Base-by-base conservation (phyloP, 2,888 invertebrate species). In the Mythimna pallens region DNA sequence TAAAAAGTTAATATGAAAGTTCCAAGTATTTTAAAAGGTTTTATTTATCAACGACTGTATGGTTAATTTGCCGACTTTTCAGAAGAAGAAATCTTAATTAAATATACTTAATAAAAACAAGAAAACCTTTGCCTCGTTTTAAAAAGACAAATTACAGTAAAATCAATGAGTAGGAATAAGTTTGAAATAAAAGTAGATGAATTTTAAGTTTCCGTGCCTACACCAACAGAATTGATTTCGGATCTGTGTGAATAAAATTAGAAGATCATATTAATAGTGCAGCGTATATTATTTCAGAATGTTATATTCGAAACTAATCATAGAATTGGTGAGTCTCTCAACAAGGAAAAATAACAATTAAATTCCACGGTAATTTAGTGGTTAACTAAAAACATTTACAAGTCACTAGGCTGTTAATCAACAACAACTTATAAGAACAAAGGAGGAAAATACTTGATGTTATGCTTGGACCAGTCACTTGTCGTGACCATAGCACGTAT, bases 261-360 rank as follows among this genome's bases (percentile, higher is more conserved):
- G n/a, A 36, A 58, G 10, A 58, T 5, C 17, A 20, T 20, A 12
- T 12, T 25, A 22, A 22, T 22, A 14, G 22, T 25, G 22, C 12
- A 55, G 47, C 12, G 3, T n/a, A 20, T 52, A 52, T 34, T 34
- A 34, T 20, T 50, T 20, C 52, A n/a, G 7, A 25, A 17, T 57
- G 17, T 20, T 57, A 3, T 34, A 43, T 17, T 34, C 3, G 10
- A 12, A 36, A 50, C 6, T 17, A 71, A 54, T 17, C 14, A 47
- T 47, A 17, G 17, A 47, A 47, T 3, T 30, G 5, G 22, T 63
- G 57, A 71, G 5, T 58, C 50, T 70, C 2, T 50, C 34, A 25
- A 80, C 22, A 62, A 65, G 69, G 64, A 69, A 57, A 75, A 52
- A 12, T 20, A 3, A 8, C 14, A 47, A 40, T 30, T 67, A 25